phyloP scores from a whole-genome alignment of 2,797 vertebrate genomes.

The Zenarchopterus dispar region DNA sequence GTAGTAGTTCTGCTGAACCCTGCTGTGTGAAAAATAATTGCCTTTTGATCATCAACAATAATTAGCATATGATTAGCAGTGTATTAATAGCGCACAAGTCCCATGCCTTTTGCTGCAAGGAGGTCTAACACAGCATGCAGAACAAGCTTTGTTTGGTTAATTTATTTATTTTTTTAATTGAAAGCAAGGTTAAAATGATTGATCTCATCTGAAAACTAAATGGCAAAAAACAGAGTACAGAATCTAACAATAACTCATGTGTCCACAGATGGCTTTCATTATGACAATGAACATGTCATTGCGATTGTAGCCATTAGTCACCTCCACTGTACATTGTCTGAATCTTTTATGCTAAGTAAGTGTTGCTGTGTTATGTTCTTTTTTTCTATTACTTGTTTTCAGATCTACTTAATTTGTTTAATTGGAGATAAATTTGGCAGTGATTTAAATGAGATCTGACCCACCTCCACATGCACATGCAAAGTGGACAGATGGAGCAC shows the following conservation, averaged over 20 bases:
- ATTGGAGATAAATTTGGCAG: conserved; percentile 57
- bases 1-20: too few species aligned
- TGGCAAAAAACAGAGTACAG: background rate
- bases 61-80: too few species aligned
- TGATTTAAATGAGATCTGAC: conserved; percentile 57
- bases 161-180: background rate
- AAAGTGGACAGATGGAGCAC: conserved; percentile 66
- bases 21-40: too few species aligned
- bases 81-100: too few species aligned
- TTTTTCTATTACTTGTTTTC: conserved; percentile 6
- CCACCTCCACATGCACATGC: conserved; percentile 40
- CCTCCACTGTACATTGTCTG: conserved; percentile 18
- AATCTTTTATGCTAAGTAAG: conserved; percentile 20
- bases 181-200: conserved; percentile 2
- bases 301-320: conserved; percentile 40
- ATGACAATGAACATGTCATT: conserved; percentile 22
- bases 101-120: too few species aligned
- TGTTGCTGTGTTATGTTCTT: conserved; percentile 7
- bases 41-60: too few species aligned
- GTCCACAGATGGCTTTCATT: conserved; percentile 1
- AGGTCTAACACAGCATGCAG: too few species aligned
- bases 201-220: too few species aligned
- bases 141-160: background rate
- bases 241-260: conserved; percentile 15
- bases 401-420: too few species aligned